A percentile compares a stretch with the other conserved stretches of the same genome.
Conservation (phyloP, 2,113 vertebrate genomes). For the Charadrius vociferus region DNA sequence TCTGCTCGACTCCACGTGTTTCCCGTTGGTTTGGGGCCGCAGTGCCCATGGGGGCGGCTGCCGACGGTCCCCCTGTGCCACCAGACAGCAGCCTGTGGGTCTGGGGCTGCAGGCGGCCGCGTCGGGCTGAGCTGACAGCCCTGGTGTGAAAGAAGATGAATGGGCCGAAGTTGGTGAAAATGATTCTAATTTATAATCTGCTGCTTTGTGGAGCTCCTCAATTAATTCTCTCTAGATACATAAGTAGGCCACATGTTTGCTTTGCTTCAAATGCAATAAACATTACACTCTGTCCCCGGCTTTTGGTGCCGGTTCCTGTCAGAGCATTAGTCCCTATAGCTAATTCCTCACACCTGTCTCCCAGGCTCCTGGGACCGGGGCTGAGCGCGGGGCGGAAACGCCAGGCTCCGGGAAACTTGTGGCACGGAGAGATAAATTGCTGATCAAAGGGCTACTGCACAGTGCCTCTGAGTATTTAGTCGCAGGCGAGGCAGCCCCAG, state of each 20-base stretch:
- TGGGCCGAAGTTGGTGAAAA: constrained; percentile 77
- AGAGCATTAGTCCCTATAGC: constrained; percentile 59
- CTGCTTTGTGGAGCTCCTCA: constrained; percentile 77
- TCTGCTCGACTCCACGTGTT: not conserved
- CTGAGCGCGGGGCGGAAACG: constrained; percentile 52
- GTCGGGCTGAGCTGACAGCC: constrained; percentile 68
- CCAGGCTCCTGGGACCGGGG: constrained; percentile 55
- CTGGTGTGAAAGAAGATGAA: constrained; percentile 77
- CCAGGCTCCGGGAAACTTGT: constrained; percentile 55
- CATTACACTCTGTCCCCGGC: constrained; percentile 74
- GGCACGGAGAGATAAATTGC: constrained; percentile 66
- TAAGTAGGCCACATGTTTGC: constrained; percentile 81
- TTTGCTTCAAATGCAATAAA: constrained; percentile 79
- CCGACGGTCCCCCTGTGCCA: not conserved
- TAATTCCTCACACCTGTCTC: constrained; percentile 79
- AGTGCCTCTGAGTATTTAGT: constrained; percentile 1
- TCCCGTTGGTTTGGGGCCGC: not conserved
- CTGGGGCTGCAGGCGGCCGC: not conserved
- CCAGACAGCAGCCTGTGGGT: not conserved
- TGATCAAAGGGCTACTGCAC: constrained; percentile 37
- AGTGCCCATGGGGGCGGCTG: not conserved
- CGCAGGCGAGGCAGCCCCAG: not conserved
- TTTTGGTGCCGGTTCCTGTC: constrained; percentile 72
- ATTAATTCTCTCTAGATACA: constrained; percentile 81
- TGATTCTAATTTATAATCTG: constrained; percentile 82